These are phyloP conservation scores for Mallateleia sp. DNA, from an alignment of 2,888 invertebrate species.

Conservation along the genomic window DNA sequence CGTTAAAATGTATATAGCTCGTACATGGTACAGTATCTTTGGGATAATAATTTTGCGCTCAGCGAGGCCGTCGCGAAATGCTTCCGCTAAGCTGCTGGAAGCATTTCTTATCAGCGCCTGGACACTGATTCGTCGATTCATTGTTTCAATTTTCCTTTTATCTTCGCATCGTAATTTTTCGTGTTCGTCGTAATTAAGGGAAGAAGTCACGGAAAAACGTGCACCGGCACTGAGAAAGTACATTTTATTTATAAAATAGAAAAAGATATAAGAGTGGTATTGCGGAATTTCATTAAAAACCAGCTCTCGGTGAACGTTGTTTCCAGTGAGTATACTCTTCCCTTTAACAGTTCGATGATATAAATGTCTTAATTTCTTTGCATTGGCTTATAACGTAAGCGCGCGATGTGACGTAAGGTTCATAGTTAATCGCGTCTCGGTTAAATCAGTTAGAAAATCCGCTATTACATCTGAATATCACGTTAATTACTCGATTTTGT, in stretches of 20 bases:
- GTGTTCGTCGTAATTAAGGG: constrained; percentile 20
- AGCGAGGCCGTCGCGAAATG: constrained; percentile 71
- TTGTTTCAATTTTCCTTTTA: constrained; percentile 27
- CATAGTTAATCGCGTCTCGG: constrained; percentile 4
- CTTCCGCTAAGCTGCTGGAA: constrained; percentile 77
- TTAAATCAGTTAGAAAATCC: constrained; percentile 39
- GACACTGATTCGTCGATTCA: constrained; percentile 54
- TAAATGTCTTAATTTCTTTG: constrained; percentile 21
- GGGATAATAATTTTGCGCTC: constrained; percentile 84
- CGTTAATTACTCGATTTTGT: constrained; percentile 6
- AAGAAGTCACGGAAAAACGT: constrained; percentile 29
- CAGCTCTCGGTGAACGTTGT: background rate
- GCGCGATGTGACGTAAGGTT: constrained; percentile 50
- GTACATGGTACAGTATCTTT: constrained; percentile 88
- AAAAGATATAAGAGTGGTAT: constrained; percentile 55
- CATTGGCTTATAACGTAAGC: constrained; percentile 51
- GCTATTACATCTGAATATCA: constrained; percentile 12
- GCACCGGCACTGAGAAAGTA: constrained; percentile 2
- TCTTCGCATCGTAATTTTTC: background rate
- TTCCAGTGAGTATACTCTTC: constrained; percentile 7
- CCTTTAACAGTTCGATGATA: constrained; percentile 46
- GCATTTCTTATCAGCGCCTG: constrained; percentile 65
- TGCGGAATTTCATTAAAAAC: constrained; percentile 37
- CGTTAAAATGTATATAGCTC: constrained; percentile 87
- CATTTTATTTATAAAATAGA: constrained; percentile 56